phyloP scores from a whole-genome alignment of 2,113 vertebrate genomes.

The Typhlomys cinereus region DNA sequence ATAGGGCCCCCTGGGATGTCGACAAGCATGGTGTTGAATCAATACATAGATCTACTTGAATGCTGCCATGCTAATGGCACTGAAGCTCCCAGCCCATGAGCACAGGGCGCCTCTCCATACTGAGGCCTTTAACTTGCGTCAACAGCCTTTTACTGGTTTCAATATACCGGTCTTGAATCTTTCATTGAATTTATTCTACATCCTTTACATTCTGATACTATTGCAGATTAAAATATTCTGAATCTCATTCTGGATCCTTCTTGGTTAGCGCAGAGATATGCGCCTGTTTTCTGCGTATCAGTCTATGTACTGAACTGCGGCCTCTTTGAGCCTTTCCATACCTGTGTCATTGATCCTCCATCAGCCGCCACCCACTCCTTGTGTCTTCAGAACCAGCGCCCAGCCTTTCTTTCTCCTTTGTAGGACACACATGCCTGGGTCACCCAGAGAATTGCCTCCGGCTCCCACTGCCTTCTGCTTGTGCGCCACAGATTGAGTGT shows the following conservation, averaged over 20 bases:
- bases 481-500: rapidly evolving
- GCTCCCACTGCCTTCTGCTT: rapidly evolving
- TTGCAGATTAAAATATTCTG: neutral
- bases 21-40: neutral
- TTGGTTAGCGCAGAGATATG: neutral
- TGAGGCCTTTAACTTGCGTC: neutral
- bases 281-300: neutral
- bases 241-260: neutral
- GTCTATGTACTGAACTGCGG: neutral
- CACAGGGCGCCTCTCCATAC: neutral
- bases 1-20: neutral
- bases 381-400: rapidly evolving
- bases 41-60: neutral
- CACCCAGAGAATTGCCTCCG: neutral
- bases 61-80: neutral
- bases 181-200: neutral
- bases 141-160: neutral
- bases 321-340: neutral
- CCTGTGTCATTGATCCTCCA: neutral
- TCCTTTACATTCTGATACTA: neutral
- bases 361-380: rapidly evolving
- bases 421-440: neutral
- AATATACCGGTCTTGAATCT: neutral
- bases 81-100: neutral
- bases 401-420: neutral